Conservation (phyloP, 1,140 invertebrate species). For the Pseudomyrmex dendroicus region DNA sequence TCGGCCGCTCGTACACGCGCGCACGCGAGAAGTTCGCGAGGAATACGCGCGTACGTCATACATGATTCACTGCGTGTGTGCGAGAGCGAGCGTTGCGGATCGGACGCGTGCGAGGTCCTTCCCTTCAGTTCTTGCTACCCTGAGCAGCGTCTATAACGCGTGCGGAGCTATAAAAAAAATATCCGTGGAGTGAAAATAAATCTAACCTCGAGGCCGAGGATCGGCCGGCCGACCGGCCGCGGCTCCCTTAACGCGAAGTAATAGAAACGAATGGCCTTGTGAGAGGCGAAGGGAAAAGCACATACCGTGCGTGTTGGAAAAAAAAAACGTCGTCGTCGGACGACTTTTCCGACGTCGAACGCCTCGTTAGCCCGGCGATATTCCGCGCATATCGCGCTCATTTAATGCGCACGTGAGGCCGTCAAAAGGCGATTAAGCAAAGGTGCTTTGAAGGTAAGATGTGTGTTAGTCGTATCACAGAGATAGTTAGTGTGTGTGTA, state of each 20-base stretch:
- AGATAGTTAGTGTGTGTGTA: neutral
- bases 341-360: neutral
- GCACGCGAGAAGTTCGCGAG: constrained; percentile 46
- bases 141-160: constrained; percentile 72
- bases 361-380: constrained; percentile 45
- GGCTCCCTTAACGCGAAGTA: constrained; percentile 77
- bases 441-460: constrained; percentile 35
- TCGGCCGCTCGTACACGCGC: constrained; percentile 70
- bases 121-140: constrained; percentile 60
- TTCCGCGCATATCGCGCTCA: constrained; percentile 46
- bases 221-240: constrained; percentile 52
- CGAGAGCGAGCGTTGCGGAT: constrained; percentile 63
- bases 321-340: neutral
- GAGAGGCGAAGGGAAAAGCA: constrained; percentile 41
- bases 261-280: constrained; percentile 82
- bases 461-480: constrained; percentile 14
- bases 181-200: constrained; percentile 84
- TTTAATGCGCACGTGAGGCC: constrained; percentile 49
- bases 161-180: constrained; percentile 81
- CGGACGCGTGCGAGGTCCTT: constrained; percentile 75
- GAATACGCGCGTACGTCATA: neutral
- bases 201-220: constrained; percentile 75
- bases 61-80: constrained; percentile 46
- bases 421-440: constrained; percentile 34
- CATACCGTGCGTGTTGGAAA: neutral